A percentile compares a stretch with the other conserved stretches of the same genome.
Conservation (phyloP, 1,140 invertebrate species). For the Polypedilum vanderplanki region DNA sequence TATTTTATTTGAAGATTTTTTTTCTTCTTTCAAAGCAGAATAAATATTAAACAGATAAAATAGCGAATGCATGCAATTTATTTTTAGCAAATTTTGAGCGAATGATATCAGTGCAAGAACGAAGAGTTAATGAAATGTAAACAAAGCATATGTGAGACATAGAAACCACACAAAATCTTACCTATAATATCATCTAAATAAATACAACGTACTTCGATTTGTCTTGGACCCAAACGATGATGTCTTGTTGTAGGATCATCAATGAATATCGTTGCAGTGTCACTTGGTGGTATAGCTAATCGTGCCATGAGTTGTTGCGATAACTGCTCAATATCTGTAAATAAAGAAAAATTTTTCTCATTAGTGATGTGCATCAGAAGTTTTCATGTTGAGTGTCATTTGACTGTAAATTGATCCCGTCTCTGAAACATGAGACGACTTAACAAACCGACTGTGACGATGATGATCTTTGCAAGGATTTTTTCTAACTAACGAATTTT, state of each 20-base stretch:
- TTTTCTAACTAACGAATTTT: neutral
- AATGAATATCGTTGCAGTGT: slow-evolving; percentile 43
- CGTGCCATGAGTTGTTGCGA: slow-evolving; percentile 47
- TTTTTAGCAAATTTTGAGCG: too few relatives aligned
- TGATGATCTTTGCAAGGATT: too few relatives aligned
- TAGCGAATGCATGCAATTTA: too few relatives aligned
- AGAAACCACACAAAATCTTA: slow-evolving; percentile 26
- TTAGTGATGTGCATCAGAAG: too few relatives aligned
- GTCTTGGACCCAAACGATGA: slow-evolving; percentile 30
- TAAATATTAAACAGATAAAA: too few relatives aligned
- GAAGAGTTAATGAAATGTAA: too few relatives aligned
- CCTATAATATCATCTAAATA: slow-evolving; percentile 40
- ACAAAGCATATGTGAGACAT: neutral
- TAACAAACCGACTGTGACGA: neutral
- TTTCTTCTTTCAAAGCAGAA: too few relatives aligned
- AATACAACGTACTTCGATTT: slow-evolving; percentile 38
- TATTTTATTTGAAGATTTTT: too few relatives aligned
- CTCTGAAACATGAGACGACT: neutral
- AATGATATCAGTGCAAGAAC: too few relatives aligned
- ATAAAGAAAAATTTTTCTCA: neutral
- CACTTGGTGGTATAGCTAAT: slow-evolving; percentile 42
- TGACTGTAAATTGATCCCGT: neutral
- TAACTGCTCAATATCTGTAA: slow-evolving; percentile 48
- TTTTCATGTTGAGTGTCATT: neutral
- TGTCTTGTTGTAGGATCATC: slow-evolving; percentile 41